Base-by-base conservation (phyloP, 1,140 invertebrate genomes). In the Euura saliciscinereae region DNA sequence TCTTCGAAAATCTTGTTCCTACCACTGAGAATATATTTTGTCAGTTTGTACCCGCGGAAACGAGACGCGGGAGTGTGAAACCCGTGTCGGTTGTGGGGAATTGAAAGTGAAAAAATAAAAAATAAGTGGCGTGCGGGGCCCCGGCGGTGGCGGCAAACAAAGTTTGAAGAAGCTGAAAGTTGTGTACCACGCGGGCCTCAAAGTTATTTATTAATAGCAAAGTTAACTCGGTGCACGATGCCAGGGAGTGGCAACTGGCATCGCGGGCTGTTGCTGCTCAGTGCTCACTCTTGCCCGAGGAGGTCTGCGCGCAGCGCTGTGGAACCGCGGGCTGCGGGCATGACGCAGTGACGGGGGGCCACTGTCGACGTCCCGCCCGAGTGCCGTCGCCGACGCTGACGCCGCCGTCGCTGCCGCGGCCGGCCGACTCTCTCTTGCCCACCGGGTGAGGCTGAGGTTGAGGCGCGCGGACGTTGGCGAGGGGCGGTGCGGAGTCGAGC, bases 401-500 rank as follows among this genome's bases (percentile, higher is more conserved):
- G 44, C 69, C 43, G 66, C 43, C 59, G 13, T 68, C 42, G 7
- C n/a, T 44, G 45, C 28, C 8, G 43, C 42, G 11, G 66, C 69
- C 11, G 44, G 13, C 45, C 51, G 45, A 64, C n/a, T 70, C 71
- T 73, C 44, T 68, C 66, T 73, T 69, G 59, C 59, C 65, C 66
- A 44, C 69, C 66, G 66, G 70, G 44, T 42, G 71, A 44, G 71
- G 80, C 77, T 76, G 78, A 76, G 77, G 73, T 3, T 59, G 45
- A 51, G 11, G 64, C 43, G 44, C 43, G 73, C 68, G 66, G 51
- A 28, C 28, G 28, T 28, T 28, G 10, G 66, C 28, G n/a, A 51
- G 43, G 65, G 79, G 76, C 78, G 78, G 78, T 82, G 79, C 75
- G 77, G 79, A 80, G 81, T 43, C n/a, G 46, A 65, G 66, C 8